Percentiles rank a stretch among this genome's conserved stretches.
These are phyloP conservation scores for Takifugu flavidus DNA, from an alignment of 2,113 vertebrate species.

Conservation along the genomic window DNA sequence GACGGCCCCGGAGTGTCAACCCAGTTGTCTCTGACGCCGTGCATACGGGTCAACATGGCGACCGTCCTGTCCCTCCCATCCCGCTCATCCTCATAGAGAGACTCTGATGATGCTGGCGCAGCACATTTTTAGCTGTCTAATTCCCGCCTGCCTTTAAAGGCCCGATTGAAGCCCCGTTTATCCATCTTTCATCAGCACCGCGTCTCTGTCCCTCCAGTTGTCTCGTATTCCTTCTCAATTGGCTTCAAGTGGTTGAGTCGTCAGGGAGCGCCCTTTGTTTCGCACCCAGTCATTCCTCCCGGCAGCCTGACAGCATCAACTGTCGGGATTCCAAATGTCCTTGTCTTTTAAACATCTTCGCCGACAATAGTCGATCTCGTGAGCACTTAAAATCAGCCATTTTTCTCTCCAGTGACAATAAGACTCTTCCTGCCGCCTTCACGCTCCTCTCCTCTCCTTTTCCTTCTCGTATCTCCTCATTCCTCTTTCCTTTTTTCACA, in stretches of 20 bases:
- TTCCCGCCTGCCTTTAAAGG: too few relatives aligned
- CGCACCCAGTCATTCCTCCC: conserved; percentile 45
- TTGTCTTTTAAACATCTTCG: conserved; percentile 63
- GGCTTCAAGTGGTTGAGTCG: background rate
- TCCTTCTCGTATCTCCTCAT: conserved; percentile 22
- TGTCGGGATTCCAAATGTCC: conserved; percentile 53
- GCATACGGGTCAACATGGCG: conserved; percentile 57
- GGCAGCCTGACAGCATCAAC: conserved; percentile 65
- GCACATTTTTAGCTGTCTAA: too few relatives aligned
- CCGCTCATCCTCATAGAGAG: too few relatives aligned
- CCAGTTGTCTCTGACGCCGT: conserved; percentile 55
- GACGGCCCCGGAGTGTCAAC: conserved; percentile 57
- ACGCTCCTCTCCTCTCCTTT: conserved; percentile 4
- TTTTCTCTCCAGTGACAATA: conserved; percentile 51
- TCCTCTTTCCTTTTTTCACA: conserved; percentile 30
- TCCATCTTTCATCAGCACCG: too few relatives aligned
- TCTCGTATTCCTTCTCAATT: background rate
- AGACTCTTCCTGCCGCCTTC: conserved; percentile 29
- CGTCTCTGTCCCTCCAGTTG: too few relatives aligned
- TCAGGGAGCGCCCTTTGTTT: conserved; percentile 30
- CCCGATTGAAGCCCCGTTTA: too few relatives aligned
- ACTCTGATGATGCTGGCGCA: too few relatives aligned
- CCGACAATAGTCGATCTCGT: conserved; percentile 60
- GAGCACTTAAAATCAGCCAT: conserved; percentile 65
- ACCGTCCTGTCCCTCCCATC: conserved; percentile 8